Conservation (phyloP, 2,113 vertebrate species). For the Amblyopsis rosae region DNA sequence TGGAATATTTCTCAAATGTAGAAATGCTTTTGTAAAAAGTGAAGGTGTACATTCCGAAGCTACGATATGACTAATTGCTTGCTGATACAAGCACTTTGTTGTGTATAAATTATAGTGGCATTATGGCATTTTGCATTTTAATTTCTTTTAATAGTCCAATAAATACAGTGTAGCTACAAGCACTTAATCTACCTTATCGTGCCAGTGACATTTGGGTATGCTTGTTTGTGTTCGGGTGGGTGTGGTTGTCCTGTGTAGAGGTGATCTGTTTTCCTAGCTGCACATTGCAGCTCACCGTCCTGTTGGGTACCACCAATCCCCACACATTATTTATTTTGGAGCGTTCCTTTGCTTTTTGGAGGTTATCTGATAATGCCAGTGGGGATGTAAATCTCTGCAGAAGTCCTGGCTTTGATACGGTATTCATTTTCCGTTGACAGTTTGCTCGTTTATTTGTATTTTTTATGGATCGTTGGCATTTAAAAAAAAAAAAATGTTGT, state of each 20-base stretch:
- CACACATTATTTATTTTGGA: constrained; percentile 26
- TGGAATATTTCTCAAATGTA: too few species aligned
- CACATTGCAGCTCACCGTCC: constrained; percentile 6
- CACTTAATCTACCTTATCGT: neutral
- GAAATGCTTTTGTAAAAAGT: too few species aligned
- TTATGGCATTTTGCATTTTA: too few species aligned
- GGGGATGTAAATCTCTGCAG: constrained; percentile 24
- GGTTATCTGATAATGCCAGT: constrained; percentile 47
- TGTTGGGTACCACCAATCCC: constrained; percentile 18
- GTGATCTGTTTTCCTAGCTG: constrained; percentile 39
- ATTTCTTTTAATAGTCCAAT: too few species aligned
- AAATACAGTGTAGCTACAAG: too few species aligned
- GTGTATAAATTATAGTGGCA: too few species aligned
- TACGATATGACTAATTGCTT: too few species aligned
- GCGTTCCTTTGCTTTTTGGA: constrained; percentile 18
- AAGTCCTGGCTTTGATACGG: neutral
- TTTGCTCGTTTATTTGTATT: constrained; percentile 11
- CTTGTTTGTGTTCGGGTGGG: constrained; percentile 48
- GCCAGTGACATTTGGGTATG: constrained; percentile 36
- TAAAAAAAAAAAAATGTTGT: too few species aligned
- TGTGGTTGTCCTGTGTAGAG: constrained; percentile 55
- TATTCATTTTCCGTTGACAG: constrained; percentile 1
- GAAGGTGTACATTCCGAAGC: too few species aligned
- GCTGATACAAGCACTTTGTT: too few species aligned
- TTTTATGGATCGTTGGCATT: neutral